Evolutionary conservation across 2,888 invertebrate genomes (phyloP), one percentile per base, ranked within the genome.

Genomic region (Magallana nippona): DNA sequence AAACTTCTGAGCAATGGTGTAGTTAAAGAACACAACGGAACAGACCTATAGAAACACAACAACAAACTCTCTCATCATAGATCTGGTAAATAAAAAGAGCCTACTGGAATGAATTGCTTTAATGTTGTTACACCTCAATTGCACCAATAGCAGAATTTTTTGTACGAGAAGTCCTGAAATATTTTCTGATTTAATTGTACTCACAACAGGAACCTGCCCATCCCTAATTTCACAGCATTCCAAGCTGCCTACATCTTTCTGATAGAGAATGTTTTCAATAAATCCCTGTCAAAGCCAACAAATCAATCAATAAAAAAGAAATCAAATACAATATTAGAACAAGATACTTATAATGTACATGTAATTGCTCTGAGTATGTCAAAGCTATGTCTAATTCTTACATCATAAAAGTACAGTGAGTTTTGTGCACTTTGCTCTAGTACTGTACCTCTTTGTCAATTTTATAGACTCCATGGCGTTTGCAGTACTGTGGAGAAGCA

Each of bases 1-100:
- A 78, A 95, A 89, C 27, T 91, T 92, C 84, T 94, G 94, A 2
- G 94, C 93, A 19, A 95, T 92, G 27, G 85, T 86, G 10, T 91
- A 87, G 10, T 94, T 94, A 79, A 95, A 90, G 90, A 94, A 95
- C n/a, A 95, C 93, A 55, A 95, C 91, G 10, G 95, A 95, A 79
- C 92, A 91, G 10, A 94, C 92, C 94, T 94, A 86, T 1, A 88
- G 85, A 71, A 32, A 78, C 15, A 27, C 10, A 55, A 8, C 44
- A 55, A 19, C 56, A 78, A 17, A 78, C 55, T 44, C 17, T 15
- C 5, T 8, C 0, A 8, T 44, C 44, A 5, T 44, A 44, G 8
- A 44, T 44, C 44, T 44, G 8, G 44, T 44, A 3, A 44, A 44
- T 44, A 8, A 44, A 44, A 44, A 8, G 5, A 44, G 44, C 44